These are phyloP conservation scores for Lithosia quadra DNA, from an alignment of 2,888 invertebrate species.

Conservation along the genomic window DNA sequence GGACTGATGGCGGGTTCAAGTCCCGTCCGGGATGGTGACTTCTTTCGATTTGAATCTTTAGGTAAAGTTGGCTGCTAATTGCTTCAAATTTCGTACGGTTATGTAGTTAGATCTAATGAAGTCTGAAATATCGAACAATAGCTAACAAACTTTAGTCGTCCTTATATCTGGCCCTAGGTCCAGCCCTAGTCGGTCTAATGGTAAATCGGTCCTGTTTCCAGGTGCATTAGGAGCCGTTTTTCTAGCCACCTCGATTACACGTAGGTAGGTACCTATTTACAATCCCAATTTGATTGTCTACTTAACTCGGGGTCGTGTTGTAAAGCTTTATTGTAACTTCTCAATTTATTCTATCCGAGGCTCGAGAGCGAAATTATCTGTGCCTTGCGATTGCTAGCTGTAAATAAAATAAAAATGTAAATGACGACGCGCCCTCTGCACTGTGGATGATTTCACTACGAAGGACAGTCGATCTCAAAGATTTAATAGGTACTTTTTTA, in stretches of 20 bases:
- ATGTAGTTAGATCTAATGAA: no score
- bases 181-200: background rate
- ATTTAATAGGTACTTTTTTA: slow-evolving; percentile 1
- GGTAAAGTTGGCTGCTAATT: no score
- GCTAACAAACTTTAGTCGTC: no score
- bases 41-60: no score
- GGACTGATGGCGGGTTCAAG: no score
- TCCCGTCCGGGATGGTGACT: no score
- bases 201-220: background rate
- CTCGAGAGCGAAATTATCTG: slow-evolving; percentile 52
- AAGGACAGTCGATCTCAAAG: slow-evolving; percentile 48
- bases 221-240: background rate
- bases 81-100: no score
- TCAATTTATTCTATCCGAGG: slow-evolving; percentile 53
- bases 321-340: slow-evolving; percentile 50
- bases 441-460: slow-evolving; percentile 52
- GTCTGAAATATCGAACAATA: no score
- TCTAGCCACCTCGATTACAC: slow-evolving; percentile 25
- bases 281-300: slow-evolving; percentile 45
- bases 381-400: slow-evolving; percentile 53
- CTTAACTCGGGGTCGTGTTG: slow-evolving; percentile 39
- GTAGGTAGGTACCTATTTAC: slow-evolving; percentile 27
- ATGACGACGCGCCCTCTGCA: slow-evolving; percentile 48
- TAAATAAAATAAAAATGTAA: slow-evolving; percentile 68
- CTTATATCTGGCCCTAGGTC: no score